Evolutionary conservation across 2,888 invertebrate species (phyloP).

Genomic region (Melanostoma mellinum): DNA sequence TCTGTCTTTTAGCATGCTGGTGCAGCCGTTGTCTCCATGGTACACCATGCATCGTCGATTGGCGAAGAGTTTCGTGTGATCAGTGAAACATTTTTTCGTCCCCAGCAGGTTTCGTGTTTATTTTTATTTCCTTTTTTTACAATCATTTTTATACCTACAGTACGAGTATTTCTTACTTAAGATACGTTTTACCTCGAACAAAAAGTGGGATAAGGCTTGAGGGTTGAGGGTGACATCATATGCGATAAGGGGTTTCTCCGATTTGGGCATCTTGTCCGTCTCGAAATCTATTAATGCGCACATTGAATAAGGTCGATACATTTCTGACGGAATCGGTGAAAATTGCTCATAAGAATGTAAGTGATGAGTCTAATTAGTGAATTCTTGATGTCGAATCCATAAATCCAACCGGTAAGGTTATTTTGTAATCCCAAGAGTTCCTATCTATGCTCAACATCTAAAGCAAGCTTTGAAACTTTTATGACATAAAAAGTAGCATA

Average conservation of each 20-base stretch:
- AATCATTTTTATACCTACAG: constrained; percentile 61
- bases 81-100: constrained; percentile 64
- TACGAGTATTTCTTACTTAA: constrained; percentile 1
- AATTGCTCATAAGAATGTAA: neutral
- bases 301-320: constrained; percentile 62
- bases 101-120: constrained; percentile 62
- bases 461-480: too few species aligned
- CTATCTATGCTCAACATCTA: too few species aligned
- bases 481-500: too few species aligned
- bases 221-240: constrained; percentile 68
- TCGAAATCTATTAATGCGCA: constrained; percentile 66
- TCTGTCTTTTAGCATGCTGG: constrained; percentile 51
- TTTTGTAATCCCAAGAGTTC: too few species aligned
- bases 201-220: constrained; percentile 42
- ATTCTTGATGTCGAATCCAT: too few species aligned
- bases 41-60: constrained; percentile 57
- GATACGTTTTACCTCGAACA: constrained; percentile 8
- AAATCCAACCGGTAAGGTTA: too few species aligned
- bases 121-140: constrained; percentile 30
- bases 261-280: constrained; percentile 65
- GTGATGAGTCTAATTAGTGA: too few species aligned
- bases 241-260: constrained; percentile 69
- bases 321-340: constrained; percentile 66
- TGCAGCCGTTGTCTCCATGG: constrained; percentile 68
- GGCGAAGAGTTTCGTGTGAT: constrained; percentile 67